Conservation (phyloP, 2,797 vertebrate genomes). For the Tapirus indicus region DNA sequence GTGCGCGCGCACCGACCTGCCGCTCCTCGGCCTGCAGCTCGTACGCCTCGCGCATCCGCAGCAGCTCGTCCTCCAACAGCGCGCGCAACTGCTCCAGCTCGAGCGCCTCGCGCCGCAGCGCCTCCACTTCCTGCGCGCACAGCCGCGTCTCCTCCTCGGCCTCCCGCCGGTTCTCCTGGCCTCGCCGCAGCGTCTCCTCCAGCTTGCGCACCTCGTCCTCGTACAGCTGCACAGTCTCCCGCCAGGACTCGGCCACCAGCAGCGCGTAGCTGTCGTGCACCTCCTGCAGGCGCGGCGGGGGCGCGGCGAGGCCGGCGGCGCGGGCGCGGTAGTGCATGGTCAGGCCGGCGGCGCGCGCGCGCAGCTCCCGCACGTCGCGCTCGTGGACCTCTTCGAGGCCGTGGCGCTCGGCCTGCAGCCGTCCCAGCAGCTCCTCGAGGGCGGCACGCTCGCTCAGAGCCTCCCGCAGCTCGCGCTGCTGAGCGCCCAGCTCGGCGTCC, state of each 20-base stretch:
- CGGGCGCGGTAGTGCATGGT: constrained; percentile 82
- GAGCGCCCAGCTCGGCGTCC: constrained; percentile 90
- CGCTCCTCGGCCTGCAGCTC: constrained; percentile 89
- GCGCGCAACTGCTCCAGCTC: constrained; percentile 91
- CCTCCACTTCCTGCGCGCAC: constrained; percentile 90
- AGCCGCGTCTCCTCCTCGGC: constrained; percentile 92
- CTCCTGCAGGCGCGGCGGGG: constrained; percentile 88
- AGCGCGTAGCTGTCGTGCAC: constrained; percentile 91
- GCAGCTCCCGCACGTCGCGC: constrained; percentile 87
- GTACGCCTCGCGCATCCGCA: constrained; percentile 91
- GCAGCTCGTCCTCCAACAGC: constrained; percentile 91
- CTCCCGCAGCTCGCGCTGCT: constrained; percentile 89
- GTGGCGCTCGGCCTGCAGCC: constrained; percentile 89
- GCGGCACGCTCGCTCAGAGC: constrained; percentile 89
- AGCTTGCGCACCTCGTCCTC: constrained; percentile 92
- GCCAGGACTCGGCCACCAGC: constrained; percentile 92
- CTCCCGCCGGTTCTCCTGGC: constrained; percentile 88
- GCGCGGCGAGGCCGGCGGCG: constrained; percentile 81
- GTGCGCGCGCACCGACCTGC: constrained; percentile 89
- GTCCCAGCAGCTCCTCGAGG: constrained; percentile 91
- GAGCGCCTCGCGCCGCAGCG: constrained; percentile 88
- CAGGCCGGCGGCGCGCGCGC: constrained; percentile 85
- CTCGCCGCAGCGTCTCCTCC: constrained; percentile 90
- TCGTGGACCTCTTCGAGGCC: constrained; percentile 90
- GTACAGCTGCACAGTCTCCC: constrained; percentile 92